Conservation (phyloP, 2,888 invertebrate species). For the Aphelenchoides bicaudatus region DNA sequence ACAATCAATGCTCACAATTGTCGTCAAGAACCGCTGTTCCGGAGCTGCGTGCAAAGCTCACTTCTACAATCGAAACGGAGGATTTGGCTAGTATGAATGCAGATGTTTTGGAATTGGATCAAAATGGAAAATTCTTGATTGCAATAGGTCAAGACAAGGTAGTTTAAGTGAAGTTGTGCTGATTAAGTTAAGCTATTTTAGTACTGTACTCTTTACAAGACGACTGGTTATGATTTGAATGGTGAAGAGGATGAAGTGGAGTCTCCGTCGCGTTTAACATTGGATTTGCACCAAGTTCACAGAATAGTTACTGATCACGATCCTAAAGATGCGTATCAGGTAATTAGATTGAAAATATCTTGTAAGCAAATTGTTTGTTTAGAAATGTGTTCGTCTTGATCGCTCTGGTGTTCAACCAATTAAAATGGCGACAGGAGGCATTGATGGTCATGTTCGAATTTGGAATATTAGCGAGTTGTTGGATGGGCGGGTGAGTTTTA, state of each 20-base stretch:
- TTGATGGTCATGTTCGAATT: conserved; percentile 50
- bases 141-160: conserved; percentile 56
- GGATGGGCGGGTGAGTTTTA: conserved; percentile 29
- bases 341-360: no score
- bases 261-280: conserved; percentile 21
- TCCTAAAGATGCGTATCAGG: conserved; percentile 25
- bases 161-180: not conserved
- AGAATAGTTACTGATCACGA: conserved; percentile 15
- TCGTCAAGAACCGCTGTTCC: not conserved
- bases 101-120: conserved; percentile 45
- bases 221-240: conserved; percentile 17
- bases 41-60: conserved; percentile 22
- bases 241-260: conserved; percentile 15
- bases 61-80: conserved; percentile 38
- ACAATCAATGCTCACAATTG: conserved; percentile 22
- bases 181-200: conserved; percentile 13
- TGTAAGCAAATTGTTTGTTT: conserved; percentile 9
- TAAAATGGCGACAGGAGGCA: conserved; percentile 49
- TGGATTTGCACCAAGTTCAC: conserved; percentile 17
- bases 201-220: conserved; percentile 22
- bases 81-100: conserved; percentile 56
- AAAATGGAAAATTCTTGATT: conserved; percentile 42
- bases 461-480: conserved; percentile 41
- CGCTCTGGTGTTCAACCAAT: conserved; percentile 31
- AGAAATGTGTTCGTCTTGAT: conserved; percentile 53